Evolutionary conservation across 2,113 vertebrate genomes (phyloP).

Genomic region (Psephotus haematonotus): DNA sequence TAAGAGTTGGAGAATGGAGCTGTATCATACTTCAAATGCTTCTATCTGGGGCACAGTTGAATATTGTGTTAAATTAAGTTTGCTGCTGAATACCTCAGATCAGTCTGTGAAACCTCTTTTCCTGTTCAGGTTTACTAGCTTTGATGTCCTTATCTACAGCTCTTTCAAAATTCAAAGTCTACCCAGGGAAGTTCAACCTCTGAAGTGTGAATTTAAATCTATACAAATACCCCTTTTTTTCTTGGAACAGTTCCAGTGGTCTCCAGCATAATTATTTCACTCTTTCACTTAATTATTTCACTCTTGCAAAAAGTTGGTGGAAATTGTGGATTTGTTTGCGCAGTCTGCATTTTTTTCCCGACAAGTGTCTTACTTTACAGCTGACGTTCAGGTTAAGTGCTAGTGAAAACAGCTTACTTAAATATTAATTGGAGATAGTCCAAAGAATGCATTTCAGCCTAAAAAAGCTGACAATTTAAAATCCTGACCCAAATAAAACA

Average conservation of each 20-base stretch:
- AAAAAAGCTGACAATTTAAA: not conserved
- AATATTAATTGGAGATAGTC: not conserved
- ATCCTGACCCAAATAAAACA: not conserved
- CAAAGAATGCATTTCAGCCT: not conserved
- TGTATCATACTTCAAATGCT: not conserved
- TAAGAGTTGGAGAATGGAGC: not conserved
- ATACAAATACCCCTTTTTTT: not conserved
- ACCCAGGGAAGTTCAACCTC: not conserved
- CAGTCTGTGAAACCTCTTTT: not conserved
- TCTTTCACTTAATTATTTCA: not conserved
- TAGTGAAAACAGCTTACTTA: not conserved
- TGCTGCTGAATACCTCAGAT: not conserved
- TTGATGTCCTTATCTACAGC: conserved; percentile 27
- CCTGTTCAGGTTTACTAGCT: not conserved
- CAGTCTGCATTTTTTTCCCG: not conserved
- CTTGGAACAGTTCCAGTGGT: not conserved
- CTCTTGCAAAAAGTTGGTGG: not conserved
- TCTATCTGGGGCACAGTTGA: not conserved
- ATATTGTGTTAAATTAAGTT: not conserved
- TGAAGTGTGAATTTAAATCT: not conserved
- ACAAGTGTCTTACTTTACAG: not conserved
- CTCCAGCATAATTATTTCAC: not conserved
- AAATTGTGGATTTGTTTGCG: not conserved
- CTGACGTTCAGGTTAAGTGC: not conserved
- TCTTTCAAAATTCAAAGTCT: not conserved